Conservation (phyloP, 2,113 vertebrate species). For the Scatophagus argus region DNA sequence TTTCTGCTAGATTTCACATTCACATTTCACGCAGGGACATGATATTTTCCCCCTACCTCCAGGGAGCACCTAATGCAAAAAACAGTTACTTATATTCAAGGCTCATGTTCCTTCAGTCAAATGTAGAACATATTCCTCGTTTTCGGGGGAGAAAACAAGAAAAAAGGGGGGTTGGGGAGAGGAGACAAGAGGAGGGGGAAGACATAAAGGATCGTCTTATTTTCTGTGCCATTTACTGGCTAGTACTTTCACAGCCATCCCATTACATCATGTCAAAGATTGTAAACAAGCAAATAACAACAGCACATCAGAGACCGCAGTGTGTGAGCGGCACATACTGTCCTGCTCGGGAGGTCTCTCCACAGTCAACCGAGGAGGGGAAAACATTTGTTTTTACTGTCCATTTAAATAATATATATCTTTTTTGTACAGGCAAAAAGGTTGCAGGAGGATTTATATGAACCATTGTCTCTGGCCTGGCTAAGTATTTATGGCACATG, state of each 20-base stretch:
- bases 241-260: conserved; percentile 82
- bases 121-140: conserved; percentile 88
- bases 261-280: conserved; percentile 85
- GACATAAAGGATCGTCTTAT: conserved; percentile 88
- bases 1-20: conserved; percentile 99
- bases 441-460: conserved; percentile 69
- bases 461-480: conserved; percentile 68
- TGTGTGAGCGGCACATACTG: conserved; percentile 33
- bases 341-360: conserved; percentile 49
- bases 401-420: conserved; percentile 76
- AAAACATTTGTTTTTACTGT: conserved; percentile 82
- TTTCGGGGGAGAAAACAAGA: conserved; percentile 73
- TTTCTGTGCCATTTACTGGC: conserved; percentile 81
- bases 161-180: neutral
- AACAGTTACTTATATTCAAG: conserved; percentile 95
- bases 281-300: conserved; percentile 88
- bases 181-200: conserved; percentile 39
- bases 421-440: conserved; percentile 51
- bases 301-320: conserved; percentile 69
- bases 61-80: conserved; percentile 97
- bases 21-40: conserved; percentile 95
- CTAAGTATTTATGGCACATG: conserved; percentile 83
- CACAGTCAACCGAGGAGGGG: conserved; percentile 19
- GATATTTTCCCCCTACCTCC: conserved; percentile 91
- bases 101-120: conserved; percentile 92